Evolutionary conservation across 2,113 vertebrate genomes (phyloP).

Genomic region (Pheucticus melanocephalus): DNA sequence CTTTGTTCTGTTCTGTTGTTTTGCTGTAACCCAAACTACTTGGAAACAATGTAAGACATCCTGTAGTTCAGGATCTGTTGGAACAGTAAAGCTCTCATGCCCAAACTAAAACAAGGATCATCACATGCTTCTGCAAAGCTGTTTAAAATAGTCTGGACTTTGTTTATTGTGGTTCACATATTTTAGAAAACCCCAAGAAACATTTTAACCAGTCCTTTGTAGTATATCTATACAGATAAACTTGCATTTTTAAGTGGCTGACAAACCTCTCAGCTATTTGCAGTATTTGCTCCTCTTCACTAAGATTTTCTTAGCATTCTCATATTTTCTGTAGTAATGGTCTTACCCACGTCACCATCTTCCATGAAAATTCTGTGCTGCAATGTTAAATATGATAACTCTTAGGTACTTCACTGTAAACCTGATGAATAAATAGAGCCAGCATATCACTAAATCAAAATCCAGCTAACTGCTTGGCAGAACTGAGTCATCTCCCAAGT

Average conservation of each 20-base stretch:
- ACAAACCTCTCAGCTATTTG: not conserved
- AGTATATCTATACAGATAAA: not conserved
- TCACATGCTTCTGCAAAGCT: not conserved
- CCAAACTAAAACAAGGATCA: not conserved
- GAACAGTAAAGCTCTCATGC: not conserved
- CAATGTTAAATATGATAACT: not conserved
- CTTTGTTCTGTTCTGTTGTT: slow-evolving; percentile 43
- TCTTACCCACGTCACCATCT: not conserved
- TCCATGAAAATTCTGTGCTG: not conserved
- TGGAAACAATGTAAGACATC: slow-evolving; percentile 52
- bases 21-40: slow-evolving; percentile 9
- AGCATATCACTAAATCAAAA: not conserved
- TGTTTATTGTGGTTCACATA: not conserved
- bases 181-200: not conserved
- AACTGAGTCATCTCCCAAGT: not conserved
- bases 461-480: not conserved
- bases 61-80: slow-evolving; percentile 24
- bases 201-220: not conserved
- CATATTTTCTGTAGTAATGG: not conserved
- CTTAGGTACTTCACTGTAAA: not conserved
- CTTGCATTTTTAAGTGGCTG: not conserved
- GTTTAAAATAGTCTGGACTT: not conserved
- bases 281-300: not conserved
- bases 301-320: not conserved
- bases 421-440: not conserved